A percentile compares a stretch with the other conserved stretches of the same genome.
These are phyloP conservation scores for Rhinella marina DNA, from an alignment of 2,797 vertebrate species.

Conservation along the genomic window DNA sequence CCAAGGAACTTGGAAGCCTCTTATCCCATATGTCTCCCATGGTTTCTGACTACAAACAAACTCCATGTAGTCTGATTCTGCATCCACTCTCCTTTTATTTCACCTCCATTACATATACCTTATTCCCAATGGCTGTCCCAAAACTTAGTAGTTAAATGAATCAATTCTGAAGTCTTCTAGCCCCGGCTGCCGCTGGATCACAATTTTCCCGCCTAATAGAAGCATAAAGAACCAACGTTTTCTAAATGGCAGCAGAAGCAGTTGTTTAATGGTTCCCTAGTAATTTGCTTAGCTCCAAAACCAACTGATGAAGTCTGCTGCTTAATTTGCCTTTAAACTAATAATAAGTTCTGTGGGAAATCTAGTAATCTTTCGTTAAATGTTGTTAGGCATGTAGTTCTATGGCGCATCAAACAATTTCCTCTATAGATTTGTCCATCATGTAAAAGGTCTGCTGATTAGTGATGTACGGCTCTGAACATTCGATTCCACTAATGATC, in stretches of 20 bases:
- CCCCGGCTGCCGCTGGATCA: background rate
- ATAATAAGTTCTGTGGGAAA: background rate
- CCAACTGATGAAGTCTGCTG: slow-evolving; percentile 5
- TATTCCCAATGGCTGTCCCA: background rate
- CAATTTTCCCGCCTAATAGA: background rate
- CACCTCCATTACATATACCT: background rate
- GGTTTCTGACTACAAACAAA: background rate
- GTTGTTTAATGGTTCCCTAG: slow-evolving; percentile 19
- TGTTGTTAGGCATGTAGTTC: background rate
- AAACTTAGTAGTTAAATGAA: background rate
- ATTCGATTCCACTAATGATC: background rate
- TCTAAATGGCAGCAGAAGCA: slow-evolving; percentile 1
- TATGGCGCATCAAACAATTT: background rate
- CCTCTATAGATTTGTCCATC: background rate
- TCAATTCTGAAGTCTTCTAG: background rate
- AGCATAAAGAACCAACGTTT: background rate
- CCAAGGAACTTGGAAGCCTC: too few relatives aligned
- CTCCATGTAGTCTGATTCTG: background rate
- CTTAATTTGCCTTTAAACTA: slow-evolving; percentile 18
- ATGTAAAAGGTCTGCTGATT: background rate
- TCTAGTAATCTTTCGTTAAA: background rate
- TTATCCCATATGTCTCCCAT: background rate
- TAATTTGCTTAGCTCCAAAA: slow-evolving; percentile 1
- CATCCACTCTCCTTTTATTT: background rate
- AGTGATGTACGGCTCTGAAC: background rate